Evolutionary conservation across 2,888 invertebrate genomes (phyloP), one percentile per base, ranked within the genome.

Genomic region (Chaetoderma sp.): DNA sequence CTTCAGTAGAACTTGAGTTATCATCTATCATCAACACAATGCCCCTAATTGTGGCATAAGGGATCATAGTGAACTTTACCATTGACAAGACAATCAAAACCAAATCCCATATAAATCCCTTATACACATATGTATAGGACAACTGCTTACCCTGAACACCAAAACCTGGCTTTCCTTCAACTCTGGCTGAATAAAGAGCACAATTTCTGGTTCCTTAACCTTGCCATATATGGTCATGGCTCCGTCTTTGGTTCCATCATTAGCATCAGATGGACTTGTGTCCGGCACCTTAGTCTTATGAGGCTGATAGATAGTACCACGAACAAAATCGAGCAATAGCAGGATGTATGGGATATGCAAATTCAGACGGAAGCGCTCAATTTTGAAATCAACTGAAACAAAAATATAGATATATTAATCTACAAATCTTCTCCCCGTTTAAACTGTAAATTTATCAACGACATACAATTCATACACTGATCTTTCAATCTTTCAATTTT

Each of bases 121-220:
- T n/a, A n/a, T n/a, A n/a, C n/a, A n/a, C n/a, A n/a, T n/a, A n/a
- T n/a, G n/a, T n/a, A n/a, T n/a, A n/a, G n/a, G n/a, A n/a, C n/a
- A n/a, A 5, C 8, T 27, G 44, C 78, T 72, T 67, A 86, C 86
- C 78, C 92, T 90, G 8, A 93, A 88, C 13, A 93, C 89, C 45
- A 92, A 83, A 4, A 91, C 90, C 75, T 91, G 90, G 1, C 91
- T 90, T 63, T 83, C 78, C 23, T 73, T 65, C 21, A 79, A 76
- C 4, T 80, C 79, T 3, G 87, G 86, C 50, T 87, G 85, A 0
- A 92, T 91, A 81, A 92, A 91, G 75, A 94, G 89, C 86, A 93
- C 90, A 55, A 94, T 88, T 86, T 94, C 93, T 0, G 94, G 93
- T 79, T 92, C 91, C 32, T 93, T 90, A 75, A 93, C 89, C 77